Conservation (phyloP, 2,113 vertebrate genomes). For the Embiotoca jacksoni region DNA sequence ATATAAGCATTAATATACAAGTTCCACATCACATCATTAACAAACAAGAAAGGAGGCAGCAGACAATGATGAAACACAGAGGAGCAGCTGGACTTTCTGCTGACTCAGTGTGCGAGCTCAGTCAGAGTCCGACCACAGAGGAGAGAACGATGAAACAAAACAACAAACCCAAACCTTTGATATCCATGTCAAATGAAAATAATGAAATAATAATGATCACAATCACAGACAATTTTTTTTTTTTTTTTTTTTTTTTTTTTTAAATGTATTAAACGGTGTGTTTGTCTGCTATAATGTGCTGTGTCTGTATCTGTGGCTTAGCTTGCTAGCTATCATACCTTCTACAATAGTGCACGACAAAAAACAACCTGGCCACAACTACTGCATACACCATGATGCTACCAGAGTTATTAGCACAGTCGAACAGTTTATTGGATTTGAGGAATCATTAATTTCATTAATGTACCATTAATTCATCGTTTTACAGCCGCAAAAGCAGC, state of each 20-base stretch:
- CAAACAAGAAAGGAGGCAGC: conserved; percentile 14
- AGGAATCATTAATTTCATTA: too few relatives aligned
- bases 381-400: not conserved
- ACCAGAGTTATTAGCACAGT: not conserved
- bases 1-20: too few relatives aligned
- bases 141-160: not conserved
- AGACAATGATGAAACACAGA: conserved; percentile 9
- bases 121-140: not conserved
- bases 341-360: too few relatives aligned
- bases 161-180: not conserved
- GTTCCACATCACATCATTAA: conserved; percentile 23
- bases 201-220: not conserved
- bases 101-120: not conserved
- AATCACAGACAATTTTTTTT: not conserved
- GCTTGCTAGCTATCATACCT: not conserved
- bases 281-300: not conserved
- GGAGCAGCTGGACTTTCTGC: conserved; percentile 26
- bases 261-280: not conserved
- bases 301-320: not conserved
- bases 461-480: too few relatives aligned
- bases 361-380: not conserved
- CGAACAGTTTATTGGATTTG: not conserved
- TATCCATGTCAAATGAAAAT: too few relatives aligned
- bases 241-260: too few relatives aligned
- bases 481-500: too few relatives aligned